These are phyloP conservation scores for Eira barbara DNA, from an alignment of 2,113 vertebrate genomes.

Conservation along the genomic window DNA sequence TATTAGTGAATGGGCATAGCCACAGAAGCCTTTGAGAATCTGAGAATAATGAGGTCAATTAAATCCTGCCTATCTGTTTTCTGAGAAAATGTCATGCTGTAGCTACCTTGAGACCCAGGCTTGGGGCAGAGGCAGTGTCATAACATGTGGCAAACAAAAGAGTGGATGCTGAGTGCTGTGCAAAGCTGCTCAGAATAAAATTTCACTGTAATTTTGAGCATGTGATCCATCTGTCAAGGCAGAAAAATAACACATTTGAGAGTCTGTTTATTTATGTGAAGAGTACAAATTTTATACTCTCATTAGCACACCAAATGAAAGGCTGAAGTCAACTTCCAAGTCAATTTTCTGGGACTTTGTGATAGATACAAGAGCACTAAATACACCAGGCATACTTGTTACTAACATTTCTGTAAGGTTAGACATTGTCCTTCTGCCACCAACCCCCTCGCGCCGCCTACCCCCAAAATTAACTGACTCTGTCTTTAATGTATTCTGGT, in stretches of 20 bases:
- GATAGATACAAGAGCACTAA: background rate
- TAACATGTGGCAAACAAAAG: background rate
- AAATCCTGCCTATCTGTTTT: conserved; percentile 37
- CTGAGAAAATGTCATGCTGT: background rate
- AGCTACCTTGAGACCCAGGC: background rate
- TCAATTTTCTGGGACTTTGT: background rate
- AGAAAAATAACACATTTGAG: conserved; percentile 21
- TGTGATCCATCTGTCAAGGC: conserved; percentile 42
- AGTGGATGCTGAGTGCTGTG: background rate
- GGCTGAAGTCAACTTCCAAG: conserved; percentile 20
- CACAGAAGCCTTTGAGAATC: conserved; percentile 15
- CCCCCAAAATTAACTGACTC: too few relatives aligned
- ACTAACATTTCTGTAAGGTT: background rate
- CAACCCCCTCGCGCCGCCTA: background rate
- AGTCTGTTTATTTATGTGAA: conserved; percentile 32
- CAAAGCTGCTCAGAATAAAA: conserved; percentile 21
- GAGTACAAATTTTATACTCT: background rate
- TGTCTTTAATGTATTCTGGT: background rate
- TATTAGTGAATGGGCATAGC: conserved; percentile 9
- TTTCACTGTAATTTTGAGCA: background rate
- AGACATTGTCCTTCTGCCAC: background rate
- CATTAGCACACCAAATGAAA: conserved; percentile 39
- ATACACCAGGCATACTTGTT: background rate
- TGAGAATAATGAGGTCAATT: conserved; percentile 53
- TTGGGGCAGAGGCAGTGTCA: background rate